Evolutionary conservation across 2,113 vertebrate species (phyloP).

Genomic region (Saccopteryx leptura): DNA sequence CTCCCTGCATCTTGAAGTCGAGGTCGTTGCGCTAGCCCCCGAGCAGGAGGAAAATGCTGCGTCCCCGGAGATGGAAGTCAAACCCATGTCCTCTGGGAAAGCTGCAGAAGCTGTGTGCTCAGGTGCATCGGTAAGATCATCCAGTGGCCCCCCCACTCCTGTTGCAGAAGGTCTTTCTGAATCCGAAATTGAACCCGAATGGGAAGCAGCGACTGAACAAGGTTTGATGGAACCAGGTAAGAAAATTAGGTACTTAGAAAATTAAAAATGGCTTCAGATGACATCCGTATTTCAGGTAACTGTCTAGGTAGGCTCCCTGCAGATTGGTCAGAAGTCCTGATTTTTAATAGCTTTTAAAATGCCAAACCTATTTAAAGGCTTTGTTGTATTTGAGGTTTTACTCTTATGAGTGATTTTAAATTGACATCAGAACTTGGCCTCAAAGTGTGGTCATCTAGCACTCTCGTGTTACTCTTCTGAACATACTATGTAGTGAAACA

Average conservation of each 20-base stretch:
- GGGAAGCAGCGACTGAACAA: conserved; percentile 71
- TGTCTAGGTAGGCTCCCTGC: neutral
- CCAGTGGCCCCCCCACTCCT: conserved; percentile 53
- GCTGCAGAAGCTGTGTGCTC: neutral
- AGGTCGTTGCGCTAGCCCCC: conserved; percentile 7
- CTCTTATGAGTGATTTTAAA: conserved; percentile 36
- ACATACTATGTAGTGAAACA: neutral
- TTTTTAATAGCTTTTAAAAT: conserved; percentile 49
- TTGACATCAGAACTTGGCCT: neutral
- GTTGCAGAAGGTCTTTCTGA: conserved; percentile 68
- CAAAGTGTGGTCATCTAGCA: neutral
- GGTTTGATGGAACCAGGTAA: conserved; percentile 84
- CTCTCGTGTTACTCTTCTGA: neutral
- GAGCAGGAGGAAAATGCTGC: conserved; percentile 54
- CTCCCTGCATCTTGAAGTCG: conserved; percentile 64
- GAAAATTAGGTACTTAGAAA: conserved; percentile 62
- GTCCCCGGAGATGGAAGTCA: neutral
- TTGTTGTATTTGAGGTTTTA: conserved; percentile 31
- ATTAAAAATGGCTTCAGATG: conserved; percentile 25
- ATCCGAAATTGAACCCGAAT: conserved; percentile 31
- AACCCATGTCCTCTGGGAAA: neutral
- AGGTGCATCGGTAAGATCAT: neutral
- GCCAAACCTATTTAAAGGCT: conserved; percentile 67
- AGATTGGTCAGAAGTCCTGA: neutral
- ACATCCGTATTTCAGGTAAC: neutral